Base-by-base conservation (phyloP, 2,888 invertebrate species). In the Halictus ligatus region DNA sequence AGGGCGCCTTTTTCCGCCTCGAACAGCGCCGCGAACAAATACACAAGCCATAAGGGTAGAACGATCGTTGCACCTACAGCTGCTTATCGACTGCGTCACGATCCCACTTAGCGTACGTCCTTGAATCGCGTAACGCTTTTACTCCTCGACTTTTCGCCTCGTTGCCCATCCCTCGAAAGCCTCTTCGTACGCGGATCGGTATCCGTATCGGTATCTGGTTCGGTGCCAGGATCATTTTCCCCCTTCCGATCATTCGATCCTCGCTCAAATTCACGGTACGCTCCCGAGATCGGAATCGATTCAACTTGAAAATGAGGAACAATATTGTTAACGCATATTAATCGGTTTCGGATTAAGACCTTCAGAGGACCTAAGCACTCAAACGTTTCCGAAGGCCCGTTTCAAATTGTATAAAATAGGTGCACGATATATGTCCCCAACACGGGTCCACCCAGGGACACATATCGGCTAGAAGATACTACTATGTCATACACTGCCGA, bases 71-170 rank as follows among this genome's bases (percentile, higher is more conserved):
- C 89, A 91, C 90, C 89, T 90, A 89, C 88, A 78, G 80, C 75
- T 78, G 87, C 91, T 93, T 92, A 92, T 92, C 92, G 87, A 81
- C 89, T 90, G 91, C 91, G 92, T 92, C 92, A 89, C 91, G 91
- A 91, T 93, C 88, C 91, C 86, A 92, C 92, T 92, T 92, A 91
- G 90, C 92, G 91, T 87, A 90, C 93, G 94, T 93, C 94, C 94
- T 94, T 94, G 94, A 92, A 90, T 92, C 92, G 88, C 90, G 89
- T 90, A 92, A 92, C 93, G 93, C 93, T 92, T 92, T 93, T 92
- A 91, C 92, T 92, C 91, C 89, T 90, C 84, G 89, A 90, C 89
- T 89, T 85, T 89, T 91, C 87, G 89, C 88, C 81, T 88, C 81
- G 88, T 84, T 88, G 81, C 83, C 71, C 81, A 76, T 83, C 83